A percentile compares a stretch with the other conserved stretches of the same genome.
phyloP scores from a whole-genome alignment of 1,140 invertebrate genomes.

The Adoxophyes honmai region DNA sequence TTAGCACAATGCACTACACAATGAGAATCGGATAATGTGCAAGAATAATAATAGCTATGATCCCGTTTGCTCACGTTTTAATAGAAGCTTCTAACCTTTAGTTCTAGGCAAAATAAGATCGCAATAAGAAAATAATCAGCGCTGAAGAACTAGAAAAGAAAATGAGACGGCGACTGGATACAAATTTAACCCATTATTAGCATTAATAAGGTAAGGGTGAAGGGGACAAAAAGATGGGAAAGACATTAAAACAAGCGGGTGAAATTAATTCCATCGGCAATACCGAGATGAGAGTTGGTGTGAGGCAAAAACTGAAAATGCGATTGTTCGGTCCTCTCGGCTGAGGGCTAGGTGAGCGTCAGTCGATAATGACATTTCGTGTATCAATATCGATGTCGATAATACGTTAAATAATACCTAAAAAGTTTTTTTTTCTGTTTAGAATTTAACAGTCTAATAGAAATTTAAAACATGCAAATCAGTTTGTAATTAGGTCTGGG shows the following conservation, averaged over 20 bases:
- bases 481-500: too few relatives aligned
- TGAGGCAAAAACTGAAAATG: slow-evolving; percentile 42
- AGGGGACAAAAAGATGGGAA: slow-evolving; percentile 43
- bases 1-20: slow-evolving; percentile 31
- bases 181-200: slow-evolving; percentile 51
- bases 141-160: neutral
- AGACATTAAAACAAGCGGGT: slow-evolving; percentile 47
- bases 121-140: neutral
- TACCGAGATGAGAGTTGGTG: slow-evolving; percentile 38
- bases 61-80: neutral
- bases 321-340: slow-evolving; percentile 32
- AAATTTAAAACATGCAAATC: too few relatives aligned
- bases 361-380: slow-evolving; percentile 14
- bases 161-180: slow-evolving; percentile 31
- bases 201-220: slow-evolving; percentile 45
- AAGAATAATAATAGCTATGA: slow-evolving; percentile 13
- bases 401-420: neutral
- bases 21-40: slow-evolving; percentile 1
- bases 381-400: slow-evolving; percentile 12
- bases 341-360: slow-evolving; percentile 20
- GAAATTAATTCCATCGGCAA: slow-evolving; percentile 57
- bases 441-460: too few relatives aligned
- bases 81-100: neutral
- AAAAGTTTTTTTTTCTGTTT: too few relatives aligned
- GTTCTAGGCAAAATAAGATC: neutral